These are phyloP conservation scores for Sussaba pulchella DNA, from an alignment of 2,888 invertebrate genomes.

Conservation along the genomic window DNA sequence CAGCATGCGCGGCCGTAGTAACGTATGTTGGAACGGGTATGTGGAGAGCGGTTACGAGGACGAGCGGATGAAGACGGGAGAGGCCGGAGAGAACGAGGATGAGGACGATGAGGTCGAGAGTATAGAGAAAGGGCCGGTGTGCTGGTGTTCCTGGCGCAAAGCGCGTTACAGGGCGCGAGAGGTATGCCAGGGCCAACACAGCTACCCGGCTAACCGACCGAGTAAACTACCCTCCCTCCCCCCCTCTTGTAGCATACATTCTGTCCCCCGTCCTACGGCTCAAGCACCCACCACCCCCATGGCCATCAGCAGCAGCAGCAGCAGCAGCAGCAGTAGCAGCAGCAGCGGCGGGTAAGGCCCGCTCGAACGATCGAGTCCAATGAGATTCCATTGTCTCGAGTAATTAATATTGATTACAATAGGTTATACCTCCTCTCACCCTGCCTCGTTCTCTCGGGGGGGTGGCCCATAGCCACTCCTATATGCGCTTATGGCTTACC, in stretches of 20 bases:
- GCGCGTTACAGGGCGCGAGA: slow-evolving; percentile 40
- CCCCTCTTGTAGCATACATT: not conserved
- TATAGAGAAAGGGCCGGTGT: slow-evolving; percentile 26
- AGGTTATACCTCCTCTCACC: slow-evolving; percentile 80
- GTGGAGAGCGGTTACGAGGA: slow-evolving; percentile 25
- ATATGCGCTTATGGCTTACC: slow-evolving; percentile 71
- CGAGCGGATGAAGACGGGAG: slow-evolving; percentile 35
- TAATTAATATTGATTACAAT: slow-evolving; percentile 85
- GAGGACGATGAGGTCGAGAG: slow-evolving; percentile 53
- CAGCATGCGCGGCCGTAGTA: slow-evolving; percentile 16
- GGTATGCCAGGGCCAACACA: slow-evolving; percentile 56
- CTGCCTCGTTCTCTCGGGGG: slow-evolving; percentile 44
- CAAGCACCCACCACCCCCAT: slow-evolving; percentile 43
- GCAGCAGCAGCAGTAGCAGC: slow-evolving; percentile 15
- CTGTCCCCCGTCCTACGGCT: slow-evolving; percentile 55
- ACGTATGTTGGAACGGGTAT: slow-evolving; percentile 45
- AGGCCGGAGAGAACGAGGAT: slow-evolving; percentile 28
- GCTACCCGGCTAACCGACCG: slow-evolving; percentile 46
- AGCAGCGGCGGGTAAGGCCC: slow-evolving; percentile 71
- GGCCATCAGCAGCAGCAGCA: slow-evolving; percentile 48
- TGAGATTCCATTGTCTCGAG: slow-evolving; percentile 85
- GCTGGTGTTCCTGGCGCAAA: slow-evolving; percentile 36
- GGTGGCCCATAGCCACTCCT: slow-evolving; percentile 36
- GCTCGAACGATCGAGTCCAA: slow-evolving; percentile 84
- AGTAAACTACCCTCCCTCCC: slow-evolving; percentile 33